Percentiles rank a stretch among this genome's conserved stretches.
Evolutionary conservation across 2,888 invertebrate genomes (phyloP).

Genomic region (Nasonia oneida): DNA sequence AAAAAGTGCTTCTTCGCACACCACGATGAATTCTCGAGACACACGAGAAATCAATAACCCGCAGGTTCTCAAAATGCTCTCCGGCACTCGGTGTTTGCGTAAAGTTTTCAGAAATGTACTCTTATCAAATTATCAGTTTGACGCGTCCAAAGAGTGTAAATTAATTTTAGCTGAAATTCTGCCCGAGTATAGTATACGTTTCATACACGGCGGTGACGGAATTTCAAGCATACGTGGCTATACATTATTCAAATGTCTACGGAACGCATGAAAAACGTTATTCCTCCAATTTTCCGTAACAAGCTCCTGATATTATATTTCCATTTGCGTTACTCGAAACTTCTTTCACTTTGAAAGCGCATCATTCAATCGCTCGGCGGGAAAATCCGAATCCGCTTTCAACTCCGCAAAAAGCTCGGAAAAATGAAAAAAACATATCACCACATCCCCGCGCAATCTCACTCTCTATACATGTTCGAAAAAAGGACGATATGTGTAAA

Average conservation of each 20-base stretch:
- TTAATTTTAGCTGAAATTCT: background rate
- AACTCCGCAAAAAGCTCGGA: background rate
- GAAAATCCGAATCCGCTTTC: background rate
- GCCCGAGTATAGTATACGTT: background rate
- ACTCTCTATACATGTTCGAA: background rate
- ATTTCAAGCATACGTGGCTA: background rate
- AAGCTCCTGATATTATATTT: no score
- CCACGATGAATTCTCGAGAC: background rate
- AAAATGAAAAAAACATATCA: background rate
- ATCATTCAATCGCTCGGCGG: background rate
- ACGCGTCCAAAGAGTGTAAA: background rate
- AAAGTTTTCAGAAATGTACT: background rate
- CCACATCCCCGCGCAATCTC: background rate
- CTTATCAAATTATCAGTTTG: background rate
- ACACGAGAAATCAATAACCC: background rate
- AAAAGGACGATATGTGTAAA: background rate
- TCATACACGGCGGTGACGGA: background rate
- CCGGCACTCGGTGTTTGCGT: background rate
- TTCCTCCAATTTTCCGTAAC: no score
- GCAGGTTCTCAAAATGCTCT: background rate
- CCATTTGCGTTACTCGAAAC: background rate
- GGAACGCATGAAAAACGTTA: no score
- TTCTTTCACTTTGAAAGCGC: background rate
- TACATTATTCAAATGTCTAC: no score
- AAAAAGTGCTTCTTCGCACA: constrained; percentile 1